Evolutionary conservation across 2,888 invertebrate genomes (phyloP).

Genomic region (Rutpela maculata): DNA sequence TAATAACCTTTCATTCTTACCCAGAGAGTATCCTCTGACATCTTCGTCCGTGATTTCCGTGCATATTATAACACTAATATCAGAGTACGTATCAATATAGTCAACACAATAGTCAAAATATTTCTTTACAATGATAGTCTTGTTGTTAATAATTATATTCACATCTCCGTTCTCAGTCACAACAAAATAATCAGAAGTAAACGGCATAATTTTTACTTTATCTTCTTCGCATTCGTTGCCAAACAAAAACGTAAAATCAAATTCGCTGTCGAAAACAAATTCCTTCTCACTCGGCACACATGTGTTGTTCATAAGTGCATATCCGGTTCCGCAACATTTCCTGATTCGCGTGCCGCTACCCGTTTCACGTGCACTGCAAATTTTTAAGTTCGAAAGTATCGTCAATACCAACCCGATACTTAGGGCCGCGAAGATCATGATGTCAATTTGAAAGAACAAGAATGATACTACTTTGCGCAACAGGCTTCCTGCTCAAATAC

Average conservation of each 20-base stretch:
- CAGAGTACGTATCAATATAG: conserved; percentile 48
- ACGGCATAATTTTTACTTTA: conserved; percentile 36
- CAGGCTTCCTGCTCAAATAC: conserved; percentile 25
- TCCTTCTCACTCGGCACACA: conserved; percentile 44
- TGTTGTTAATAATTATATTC: conserved; percentile 32
- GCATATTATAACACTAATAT: conserved; percentile 53
- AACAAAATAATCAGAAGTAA: conserved; percentile 19
- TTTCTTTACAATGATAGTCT: conserved; percentile 18
- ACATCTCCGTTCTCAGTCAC: conserved; percentile 47
- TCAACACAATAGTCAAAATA: conserved; percentile 58
- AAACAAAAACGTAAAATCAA: conserved; percentile 40
- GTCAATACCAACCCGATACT: not conserved
- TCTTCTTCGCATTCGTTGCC: conserved; percentile 45
- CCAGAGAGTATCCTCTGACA: conserved; percentile 22
- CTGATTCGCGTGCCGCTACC: conserved; percentile 39
- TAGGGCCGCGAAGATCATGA: conserved; percentile 32
- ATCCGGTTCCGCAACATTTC: conserved; percentile 55
- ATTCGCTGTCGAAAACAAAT: conserved; percentile 30
- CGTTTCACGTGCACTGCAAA: not conserved
- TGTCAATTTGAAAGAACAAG: conserved; percentile 42
- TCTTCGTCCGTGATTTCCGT: conserved; percentile 31
- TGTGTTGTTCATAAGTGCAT: conserved; percentile 50
- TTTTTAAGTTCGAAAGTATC: not conserved
- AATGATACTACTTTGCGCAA: conserved; percentile 40
- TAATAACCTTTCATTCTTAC: not conserved